These are phyloP conservation scores for Geophilus truncorum DNA, from an alignment of 2,888 invertebrate genomes.

Conservation along the genomic window DNA sequence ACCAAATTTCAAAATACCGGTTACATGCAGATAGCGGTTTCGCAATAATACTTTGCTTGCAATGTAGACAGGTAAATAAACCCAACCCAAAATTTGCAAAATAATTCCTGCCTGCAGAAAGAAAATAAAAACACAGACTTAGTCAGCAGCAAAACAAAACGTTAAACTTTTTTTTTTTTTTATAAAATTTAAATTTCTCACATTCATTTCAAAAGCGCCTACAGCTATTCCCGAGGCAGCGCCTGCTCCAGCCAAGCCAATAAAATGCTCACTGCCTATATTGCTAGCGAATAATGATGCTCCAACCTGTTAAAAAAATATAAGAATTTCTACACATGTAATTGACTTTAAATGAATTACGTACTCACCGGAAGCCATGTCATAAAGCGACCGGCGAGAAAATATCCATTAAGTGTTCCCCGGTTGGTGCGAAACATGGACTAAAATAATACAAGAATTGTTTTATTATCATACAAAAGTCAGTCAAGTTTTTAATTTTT, in stretches of 20 bases:
- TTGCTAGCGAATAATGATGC: conserved; percentile 54
- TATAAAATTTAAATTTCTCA: too few species aligned
- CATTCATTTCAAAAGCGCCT: conserved; percentile 53
- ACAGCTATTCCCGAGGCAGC: conserved; percentile 52
- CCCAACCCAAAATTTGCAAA: conserved; percentile 49
- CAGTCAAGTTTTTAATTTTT: background rate
- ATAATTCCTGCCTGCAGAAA: conserved; percentile 47
- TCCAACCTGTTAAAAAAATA: conserved; percentile 46
- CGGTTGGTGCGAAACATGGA: conserved; percentile 48
- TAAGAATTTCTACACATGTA: background rate
- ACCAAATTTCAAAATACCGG: too few species aligned
- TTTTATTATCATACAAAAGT: background rate
- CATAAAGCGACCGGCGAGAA: conserved; percentile 52
- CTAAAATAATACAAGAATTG: conserved; percentile 42
- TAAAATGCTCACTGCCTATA: conserved; percentile 54
- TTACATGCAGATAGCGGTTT: too few species aligned
- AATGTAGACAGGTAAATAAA: conserved; percentile 51
- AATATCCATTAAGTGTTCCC: conserved; percentile 49
- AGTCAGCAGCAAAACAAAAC: background rate
- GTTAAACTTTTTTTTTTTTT: too few species aligned
- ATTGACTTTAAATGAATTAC: background rate
- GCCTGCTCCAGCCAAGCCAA: conserved; percentile 53
- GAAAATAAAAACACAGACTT: background rate
- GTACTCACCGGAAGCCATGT: conserved; percentile 49
- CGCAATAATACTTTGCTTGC: conserved; percentile 45